Percentiles rank a stretch among this genome's conserved stretches.
Conservation (phyloP, 2,888 invertebrate genomes). For the Nomada fabriciana region DNA sequence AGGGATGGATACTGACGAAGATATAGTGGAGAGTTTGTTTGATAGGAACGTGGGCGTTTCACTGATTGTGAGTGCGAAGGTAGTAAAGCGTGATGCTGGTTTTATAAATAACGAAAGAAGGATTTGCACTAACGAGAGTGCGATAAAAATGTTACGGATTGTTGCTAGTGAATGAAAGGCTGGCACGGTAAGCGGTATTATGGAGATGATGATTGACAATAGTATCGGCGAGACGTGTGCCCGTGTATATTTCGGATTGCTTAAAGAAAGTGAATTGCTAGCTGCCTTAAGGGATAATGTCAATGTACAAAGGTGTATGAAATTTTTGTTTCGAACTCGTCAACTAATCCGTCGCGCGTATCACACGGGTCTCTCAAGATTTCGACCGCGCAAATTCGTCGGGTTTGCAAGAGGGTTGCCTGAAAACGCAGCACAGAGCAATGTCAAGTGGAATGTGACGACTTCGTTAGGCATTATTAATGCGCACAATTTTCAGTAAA, state of each 20-base stretch:
- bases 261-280: no score
- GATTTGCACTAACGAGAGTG: neutral
- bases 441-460: constrained; percentile 7
- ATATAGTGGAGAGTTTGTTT: neutral
- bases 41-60: neutral
- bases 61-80: neutral
- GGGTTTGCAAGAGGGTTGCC: constrained; percentile 48
- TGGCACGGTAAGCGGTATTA: no score
- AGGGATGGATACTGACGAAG: constrained; percentile 9
- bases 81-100: neutral
- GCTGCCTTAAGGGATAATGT: no score
- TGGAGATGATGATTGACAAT: no score
- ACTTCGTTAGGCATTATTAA: neutral
- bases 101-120: neutral
- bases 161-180: no score
- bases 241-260: no score
- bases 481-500: no score
- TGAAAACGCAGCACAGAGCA: constrained; percentile 15
- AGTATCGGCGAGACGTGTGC: no score
- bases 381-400: constrained; percentile 33
- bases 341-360: constrained; percentile 57
- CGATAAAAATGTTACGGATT: no score
- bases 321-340: neutral
- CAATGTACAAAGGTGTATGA: no score
- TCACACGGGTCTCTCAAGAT: constrained; percentile 36